Conservation (phyloP, 1,140 invertebrate genomes). For the Lordiphosa collinella region DNA sequence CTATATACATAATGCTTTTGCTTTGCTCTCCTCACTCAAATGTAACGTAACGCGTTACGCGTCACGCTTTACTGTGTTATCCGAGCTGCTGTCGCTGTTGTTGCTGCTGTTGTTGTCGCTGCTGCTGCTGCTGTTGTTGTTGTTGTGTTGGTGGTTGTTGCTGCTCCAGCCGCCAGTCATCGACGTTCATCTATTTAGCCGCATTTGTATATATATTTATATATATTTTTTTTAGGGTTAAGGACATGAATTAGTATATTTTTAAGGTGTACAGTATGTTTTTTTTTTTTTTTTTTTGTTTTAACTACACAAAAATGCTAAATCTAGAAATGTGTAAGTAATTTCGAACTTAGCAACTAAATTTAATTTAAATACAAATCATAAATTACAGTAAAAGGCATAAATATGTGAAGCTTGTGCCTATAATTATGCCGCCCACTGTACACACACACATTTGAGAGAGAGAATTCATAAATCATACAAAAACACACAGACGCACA, state of each 20-base stretch:
- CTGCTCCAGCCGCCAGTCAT: conserved; percentile 49
- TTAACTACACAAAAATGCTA: too few species aligned
- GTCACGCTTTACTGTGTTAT: conserved; percentile 16
- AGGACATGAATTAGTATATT: conserved; percentile 6
- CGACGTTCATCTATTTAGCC: conserved; percentile 49
- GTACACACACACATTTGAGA: too few species aligned
- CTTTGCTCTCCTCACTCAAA: background rate
- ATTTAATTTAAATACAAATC: too few species aligned
- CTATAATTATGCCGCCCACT: too few species aligned
- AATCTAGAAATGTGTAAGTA: too few species aligned
- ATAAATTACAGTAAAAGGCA: too few species aligned
- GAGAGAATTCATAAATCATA: background rate
- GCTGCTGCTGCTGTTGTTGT: conserved; percentile 14
- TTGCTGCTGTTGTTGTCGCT: conserved; percentile 7
- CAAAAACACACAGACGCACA: background rate
- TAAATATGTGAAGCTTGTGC: too few species aligned
- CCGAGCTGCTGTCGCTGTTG: conserved; percentile 18
- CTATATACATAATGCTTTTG: too few species aligned
- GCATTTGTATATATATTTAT: conserved; percentile 2
- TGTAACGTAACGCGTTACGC: too few species aligned
- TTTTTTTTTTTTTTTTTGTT: too few species aligned
- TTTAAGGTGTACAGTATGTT: background rate
- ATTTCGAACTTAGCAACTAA: too few species aligned
- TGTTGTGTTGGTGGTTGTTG: conserved; percentile 14
- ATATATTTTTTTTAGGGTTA: conserved; percentile 2